Base-by-base conservation (phyloP, 2,888 invertebrate genomes). In the Endomychus coccineus region DNA sequence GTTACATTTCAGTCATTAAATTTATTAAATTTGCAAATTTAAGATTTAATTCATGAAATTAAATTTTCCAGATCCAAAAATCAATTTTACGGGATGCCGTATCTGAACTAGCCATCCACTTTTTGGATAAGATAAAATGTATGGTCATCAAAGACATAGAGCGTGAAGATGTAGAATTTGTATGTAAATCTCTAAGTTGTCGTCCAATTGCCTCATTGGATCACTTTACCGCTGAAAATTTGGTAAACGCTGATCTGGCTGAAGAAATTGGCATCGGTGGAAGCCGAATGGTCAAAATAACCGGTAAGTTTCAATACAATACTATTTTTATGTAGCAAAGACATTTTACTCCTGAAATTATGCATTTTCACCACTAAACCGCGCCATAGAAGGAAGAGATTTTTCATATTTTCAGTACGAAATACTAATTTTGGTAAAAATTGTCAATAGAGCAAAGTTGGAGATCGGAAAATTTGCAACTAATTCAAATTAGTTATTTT, bases 71-170 rank as follows among this genome's bases (percentile, higher is more conserved):
- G 63, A 55, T 66, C 40, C 81, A 82, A 59, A 82, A 82, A 62
- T 81, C 81, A 1, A 82, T 82, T 55, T 66, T 81, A 44, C 85
- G 96, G 50, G 98, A 98, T 75, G 96, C 97, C 4, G 78, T 98
- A 12, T 95, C 89, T 49, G 97, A 99, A 66, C 70, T 98, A 55
- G 97, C 97, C 1, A 75, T 97, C 50, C 98, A 99, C 64, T 98
- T 97, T 70, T 72, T 99, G 50, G 95, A 96, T 60, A 98, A 98
- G 72, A 91, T 97, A 64, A 99, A 99, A 67, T 92, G 95, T 35
- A 85, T 98, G 83, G 96, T 97, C 1, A 80, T 98, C 33, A 96
- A 94, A 66, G 97, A 99, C 61, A 79, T 99, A 37, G 98, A 99
- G 66, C 79, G 98, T 34, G 97, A 97, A 64, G 97, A 99, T 56